Percentiles rank a stretch among this genome's conserved stretches.
phyloP scores from a whole-genome alignment of 2,113 vertebrate genomes.

The Petrocephalus zakoni region DNA sequence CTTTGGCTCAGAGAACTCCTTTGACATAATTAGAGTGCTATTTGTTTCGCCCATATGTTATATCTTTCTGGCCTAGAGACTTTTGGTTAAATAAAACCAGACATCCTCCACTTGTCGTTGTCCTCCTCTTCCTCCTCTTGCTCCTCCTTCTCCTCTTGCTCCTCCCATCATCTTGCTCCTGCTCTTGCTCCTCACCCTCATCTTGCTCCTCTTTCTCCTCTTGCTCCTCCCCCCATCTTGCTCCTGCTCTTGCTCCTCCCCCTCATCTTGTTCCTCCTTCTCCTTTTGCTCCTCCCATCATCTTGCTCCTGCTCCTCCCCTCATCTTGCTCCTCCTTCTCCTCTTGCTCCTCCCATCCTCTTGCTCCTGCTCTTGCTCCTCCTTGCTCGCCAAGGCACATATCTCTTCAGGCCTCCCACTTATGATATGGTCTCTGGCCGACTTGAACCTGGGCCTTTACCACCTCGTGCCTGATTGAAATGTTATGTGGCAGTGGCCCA shows the following conservation, averaged over 20 bases:
- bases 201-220: background rate
- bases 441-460: background rate
- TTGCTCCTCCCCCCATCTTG: too few species aligned
- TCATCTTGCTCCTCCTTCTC: too few species aligned
- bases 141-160: conserved; percentile 7
- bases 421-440: too few species aligned
- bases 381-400: conserved; percentile 15
- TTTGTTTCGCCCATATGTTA: conserved; percentile 23
- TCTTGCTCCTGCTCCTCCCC: too few species aligned
- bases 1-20: background rate
- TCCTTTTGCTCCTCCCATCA: too few species aligned
- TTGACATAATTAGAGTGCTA: background rate
- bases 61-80: conserved; percentile 23
- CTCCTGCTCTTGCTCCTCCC: too few species aligned
- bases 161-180: conserved; percentile 6
- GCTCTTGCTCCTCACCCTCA: background rate
- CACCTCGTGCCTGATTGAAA: background rate
- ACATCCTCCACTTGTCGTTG: conserved; percentile 2
- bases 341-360: too few species aligned
- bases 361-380: background rate
- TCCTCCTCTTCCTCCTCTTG: conserved; percentile 1
- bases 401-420: background rate
- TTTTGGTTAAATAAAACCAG: conserved; percentile 21
- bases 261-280: too few species aligned
- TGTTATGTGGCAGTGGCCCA: background rate